These are phyloP conservation scores for Bradynema listronoti DNA, from an alignment of 1,140 invertebrate species.

Conservation along the genomic window DNA sequence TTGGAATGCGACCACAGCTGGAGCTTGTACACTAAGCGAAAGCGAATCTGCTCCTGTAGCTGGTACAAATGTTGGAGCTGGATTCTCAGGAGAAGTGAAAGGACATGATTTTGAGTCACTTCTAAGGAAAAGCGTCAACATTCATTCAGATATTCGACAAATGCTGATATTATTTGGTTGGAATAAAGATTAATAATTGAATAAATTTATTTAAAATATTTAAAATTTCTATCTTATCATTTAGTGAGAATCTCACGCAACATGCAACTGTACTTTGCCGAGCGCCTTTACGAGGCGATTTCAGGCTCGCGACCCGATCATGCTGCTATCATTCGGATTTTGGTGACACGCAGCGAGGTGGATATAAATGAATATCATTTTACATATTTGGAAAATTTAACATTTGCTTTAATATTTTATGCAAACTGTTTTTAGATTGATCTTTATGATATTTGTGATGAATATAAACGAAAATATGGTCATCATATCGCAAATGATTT, in stretches of 20 bases:
- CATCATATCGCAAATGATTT: slow-evolving; percentile 28
- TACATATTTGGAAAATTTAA: slow-evolving; percentile 9
- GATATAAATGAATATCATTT: neutral
- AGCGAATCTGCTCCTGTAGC: neutral
- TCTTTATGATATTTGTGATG: slow-evolving; percentile 36
- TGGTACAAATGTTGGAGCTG: neutral
- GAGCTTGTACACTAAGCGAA: neutral
- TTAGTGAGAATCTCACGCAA: slow-evolving; percentile 41
- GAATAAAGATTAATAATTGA: neutral
- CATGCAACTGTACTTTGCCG: slow-evolving; percentile 48
- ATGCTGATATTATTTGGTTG: slow-evolving; percentile 33
- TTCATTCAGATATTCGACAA: slow-evolving; percentile 38
- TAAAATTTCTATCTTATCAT: neutral
- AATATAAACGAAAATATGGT: slow-evolving; percentile 32
- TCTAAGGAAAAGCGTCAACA: slow-evolving; percentile 41
- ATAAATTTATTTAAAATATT: neutral
- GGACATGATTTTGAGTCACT: slow-evolving; percentile 37
- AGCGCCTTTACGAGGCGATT: slow-evolving; percentile 43
- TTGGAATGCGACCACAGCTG: slow-evolving; percentile 11
- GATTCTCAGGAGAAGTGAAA: slow-evolving; percentile 3
- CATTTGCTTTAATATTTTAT: slow-evolving; percentile 11
- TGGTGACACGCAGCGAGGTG: slow-evolving; percentile 39
- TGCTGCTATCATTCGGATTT: slow-evolving; percentile 36
- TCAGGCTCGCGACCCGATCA: slow-evolving; percentile 43
- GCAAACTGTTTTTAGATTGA: slow-evolving; percentile 38